Percentiles rank a stretch among this genome's conserved stretches.
phyloP scores from a whole-genome alignment of 1,140 invertebrate species.

The Nasonia vitripennis region DNA sequence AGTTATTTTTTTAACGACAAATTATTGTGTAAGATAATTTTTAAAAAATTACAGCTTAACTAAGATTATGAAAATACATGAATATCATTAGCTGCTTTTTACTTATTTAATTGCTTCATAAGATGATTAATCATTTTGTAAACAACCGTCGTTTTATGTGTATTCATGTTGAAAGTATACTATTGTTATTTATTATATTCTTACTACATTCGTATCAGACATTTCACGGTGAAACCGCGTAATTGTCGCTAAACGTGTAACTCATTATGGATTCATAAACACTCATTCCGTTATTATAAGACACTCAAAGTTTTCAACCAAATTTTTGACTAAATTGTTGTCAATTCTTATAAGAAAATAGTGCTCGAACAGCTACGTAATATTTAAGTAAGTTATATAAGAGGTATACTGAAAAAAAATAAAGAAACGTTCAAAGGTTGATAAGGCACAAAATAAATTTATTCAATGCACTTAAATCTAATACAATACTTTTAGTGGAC shows the following conservation, averaged over 20 bases:
- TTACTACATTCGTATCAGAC: slow-evolving; percentile 8
- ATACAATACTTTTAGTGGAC: not conserved
- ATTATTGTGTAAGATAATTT: not conserved
- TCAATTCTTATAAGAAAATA: not conserved
- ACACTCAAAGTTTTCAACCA: not conserved
- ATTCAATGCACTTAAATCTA: slow-evolving; percentile 25
- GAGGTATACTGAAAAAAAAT: slow-evolving; percentile 11
- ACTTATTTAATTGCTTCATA: not conserved
- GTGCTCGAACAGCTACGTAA: not conserved
- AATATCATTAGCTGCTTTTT: not conserved
- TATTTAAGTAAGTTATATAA: not conserved
- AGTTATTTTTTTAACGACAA: not conserved
- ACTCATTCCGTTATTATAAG: slow-evolving; percentile 38
- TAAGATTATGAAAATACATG: not conserved
- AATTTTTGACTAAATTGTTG: slow-evolving; percentile 10
- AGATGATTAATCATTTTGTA: not conserved
- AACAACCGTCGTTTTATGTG: not conserved
- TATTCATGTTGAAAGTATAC: not conserved
- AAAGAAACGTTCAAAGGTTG: slow-evolving; percentile 9
- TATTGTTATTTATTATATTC: slow-evolving; percentile 31
- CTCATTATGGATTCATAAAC: slow-evolving; percentile 15
- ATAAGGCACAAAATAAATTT: slow-evolving; percentile 28
- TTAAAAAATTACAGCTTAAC: not conserved
- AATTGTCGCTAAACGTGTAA: slow-evolving; percentile 18
- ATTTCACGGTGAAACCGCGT: slow-evolving; percentile 4